Evolutionary conservation across 1,140 invertebrate species (phyloP), one percentile per base, ranked within the genome.

Genomic region (Scaptodrosophila lebanonensis): DNA sequence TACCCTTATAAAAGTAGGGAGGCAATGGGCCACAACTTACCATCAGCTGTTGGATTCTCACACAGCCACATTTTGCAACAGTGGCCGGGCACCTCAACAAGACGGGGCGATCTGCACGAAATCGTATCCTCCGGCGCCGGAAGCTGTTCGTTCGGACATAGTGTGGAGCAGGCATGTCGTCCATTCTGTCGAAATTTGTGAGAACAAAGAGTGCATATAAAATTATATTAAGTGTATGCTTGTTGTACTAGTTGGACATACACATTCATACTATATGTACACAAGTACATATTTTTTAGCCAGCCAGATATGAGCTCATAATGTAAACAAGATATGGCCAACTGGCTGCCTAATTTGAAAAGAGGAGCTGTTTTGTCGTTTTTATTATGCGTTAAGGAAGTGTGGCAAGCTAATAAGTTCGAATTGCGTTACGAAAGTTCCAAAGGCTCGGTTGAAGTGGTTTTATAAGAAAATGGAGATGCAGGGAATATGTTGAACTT

Each of bases 11-110:
- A 9, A 35, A 15, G 17, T 7, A 40, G 12, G 48, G 35, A 8
- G 9, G 18, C 0, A 11, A 16, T 0, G 4, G 22, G 8, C 45
- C 53, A 52, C 9, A 57, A 77, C 84, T 85, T 84, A 87, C 86
- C 86, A 75, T 87, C 86, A 89, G 90, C 89, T 87, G 88, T 88
- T 68, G 89, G 88, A 63, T 88, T 89, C 77, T 91, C 91, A 85
- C 93, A 93, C 73, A 92, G 90, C 93, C 93, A 93, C 84, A 93
- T 91, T 49, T 91, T 87, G 77, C 93, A 93, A 75, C 93, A 93
- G 57, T 92, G 90, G 13, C 90, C 91, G 5, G 90, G 89, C 11
- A 93, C 88, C 45, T 91, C 88, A n/a, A 93, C 90, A 18, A 94
- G 87, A 22, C 89, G 88, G 2, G 93, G 91, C 65, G 91, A 88